Evolutionary conservation across 1,140 invertebrate genomes (phyloP), one percentile per base, ranked within the genome.

Genomic region (Aphidius ervi): DNA sequence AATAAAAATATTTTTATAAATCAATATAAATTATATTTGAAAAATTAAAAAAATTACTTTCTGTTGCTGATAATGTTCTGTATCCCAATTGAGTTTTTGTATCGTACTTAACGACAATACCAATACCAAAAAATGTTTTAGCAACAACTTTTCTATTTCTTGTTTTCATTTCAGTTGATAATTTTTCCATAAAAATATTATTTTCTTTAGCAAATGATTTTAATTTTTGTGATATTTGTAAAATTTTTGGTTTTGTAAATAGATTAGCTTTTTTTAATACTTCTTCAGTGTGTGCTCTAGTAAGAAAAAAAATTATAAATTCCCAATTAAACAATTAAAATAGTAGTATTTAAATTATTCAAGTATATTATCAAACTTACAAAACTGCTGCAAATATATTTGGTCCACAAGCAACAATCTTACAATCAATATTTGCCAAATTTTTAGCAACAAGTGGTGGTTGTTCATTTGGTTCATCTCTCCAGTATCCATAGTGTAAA

Each of bases 401-500:
- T 59, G 88, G 86, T 54, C 89, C 90, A 41, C 90, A 80, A 23
- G 85, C 82, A 67, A 81, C 81, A 47, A 97, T 87, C 63, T 79
- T 83, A 66, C 86, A 88, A 70, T 86, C 84, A 49, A 86, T 82
- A 46, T 82, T 76, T 46, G 86, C 84, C 70, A 83, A 82, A 80
- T 93, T 95, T 62, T 83, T 83, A 1, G 86, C 92, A 49, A 96
- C 80, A 77, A 94, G 90, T 6, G 85, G 81, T 42, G 92, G 90
- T 20, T 84, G 71, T 61, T 90, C 86, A 47, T 85, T 79, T 4
- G 91, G 90, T 63, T 85, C 84, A 81, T 97, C 94, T 73, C 93
- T 84, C 81, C 88, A 96, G 75, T 96, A 97, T 20, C 94, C 94
- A 68, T 94, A 86, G 76, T 97, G 94, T 66, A 87, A 87, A 60